Conservation (phyloP, 30 jellyfish, hydroid and myxozoan species). For the Morbakka virulenta region DNA sequence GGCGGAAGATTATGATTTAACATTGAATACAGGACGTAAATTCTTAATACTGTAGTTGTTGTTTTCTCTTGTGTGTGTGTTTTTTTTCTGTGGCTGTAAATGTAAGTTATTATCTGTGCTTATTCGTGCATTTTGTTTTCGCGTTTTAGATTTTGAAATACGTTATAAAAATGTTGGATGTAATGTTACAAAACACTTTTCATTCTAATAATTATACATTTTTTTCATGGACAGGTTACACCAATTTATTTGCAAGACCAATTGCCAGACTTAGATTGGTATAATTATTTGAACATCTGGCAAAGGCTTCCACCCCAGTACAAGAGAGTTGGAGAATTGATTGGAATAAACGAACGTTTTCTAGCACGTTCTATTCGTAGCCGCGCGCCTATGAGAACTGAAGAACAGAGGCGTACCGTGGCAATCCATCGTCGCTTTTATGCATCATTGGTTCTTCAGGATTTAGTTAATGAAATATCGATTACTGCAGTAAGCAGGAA, state of each 20-base stretch:
- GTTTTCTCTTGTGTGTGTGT: too few relatives aligned
- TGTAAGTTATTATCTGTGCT: too few relatives aligned
- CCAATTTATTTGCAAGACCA: conserved; percentile 91
- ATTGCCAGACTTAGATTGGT: conserved; percentile 95
- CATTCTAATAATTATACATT: too few relatives aligned
- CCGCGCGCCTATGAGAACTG: conserved; percentile 74
- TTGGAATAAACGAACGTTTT: conserved; percentile 86
- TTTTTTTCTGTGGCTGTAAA: too few relatives aligned
- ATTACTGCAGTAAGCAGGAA: conserved; percentile 73
- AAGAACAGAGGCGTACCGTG: conserved; percentile 72
- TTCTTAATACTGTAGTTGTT: too few relatives aligned
- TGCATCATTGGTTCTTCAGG: conserved; percentile 85
- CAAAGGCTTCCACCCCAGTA: conserved; percentile 78
- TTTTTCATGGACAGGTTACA: conserved; percentile 61
- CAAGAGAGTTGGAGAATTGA: conserved; percentile 87
- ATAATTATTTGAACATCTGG: conserved; percentile 63
- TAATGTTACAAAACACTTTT: too few relatives aligned
- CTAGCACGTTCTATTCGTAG: conserved; percentile 86
- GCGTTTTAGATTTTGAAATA: too few relatives aligned
- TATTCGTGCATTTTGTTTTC: too few relatives aligned
- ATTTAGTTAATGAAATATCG: conserved; percentile 90
- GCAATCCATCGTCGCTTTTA: conserved; percentile 91
- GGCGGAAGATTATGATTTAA: too few relatives aligned
- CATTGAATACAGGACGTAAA: too few relatives aligned
- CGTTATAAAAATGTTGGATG: too few relatives aligned